Evolutionary conservation across 2,888 invertebrate species (phyloP), one percentile per base, ranked within the genome.

Genomic region (Entomobrya proxima): DNA sequence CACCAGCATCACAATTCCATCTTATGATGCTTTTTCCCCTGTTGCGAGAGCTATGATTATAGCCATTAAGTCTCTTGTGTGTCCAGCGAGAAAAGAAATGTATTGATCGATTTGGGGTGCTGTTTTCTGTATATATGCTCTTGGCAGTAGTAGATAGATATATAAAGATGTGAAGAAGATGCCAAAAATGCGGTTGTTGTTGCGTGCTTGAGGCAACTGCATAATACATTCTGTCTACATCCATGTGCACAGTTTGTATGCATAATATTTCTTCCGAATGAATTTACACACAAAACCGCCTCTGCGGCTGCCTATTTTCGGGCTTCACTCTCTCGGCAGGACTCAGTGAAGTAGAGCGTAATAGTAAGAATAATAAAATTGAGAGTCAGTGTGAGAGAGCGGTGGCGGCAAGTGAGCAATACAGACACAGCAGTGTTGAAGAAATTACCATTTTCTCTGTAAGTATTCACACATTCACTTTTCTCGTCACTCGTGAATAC

Each of bases 1-100:
- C 35, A 64, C 18, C 35, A 64, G 6, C 64, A 35, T 64, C 35
- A 69, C 24, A 4, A 27, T 69, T 69, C 15, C 44, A 24, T 69
- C 69, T 44, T 44, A 21, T 40, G 69, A 82, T 82, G 85, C 89
- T 88, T 89, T 88, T 87, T 90, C 90, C 90, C 90, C 89, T 89
- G 88, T 87, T 86, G 89, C 83, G 87, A 88, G 88, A 89, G 77
- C 88, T 88, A 89, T 89, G 90, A 90, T 90, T 89, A 89, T 89
- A 88, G 88, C 90, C 89, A 90, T 90, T 90, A 89, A 90, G 89
- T 89, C 89, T 89, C 88, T 87, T 89, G 88, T 77, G 69, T 89
- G 89, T 88, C 89, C 89, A 89, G 89, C 15, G 74, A 87, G 78
- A 87, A 88, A 87, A n/a, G n/a, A n/a, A n/a, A 88, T 86, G 87